Evolutionary conservation across 2,888 invertebrate genomes (phyloP), one percentile per base, ranked within the genome.

Genomic region (Drosophila mulleri): DNA sequence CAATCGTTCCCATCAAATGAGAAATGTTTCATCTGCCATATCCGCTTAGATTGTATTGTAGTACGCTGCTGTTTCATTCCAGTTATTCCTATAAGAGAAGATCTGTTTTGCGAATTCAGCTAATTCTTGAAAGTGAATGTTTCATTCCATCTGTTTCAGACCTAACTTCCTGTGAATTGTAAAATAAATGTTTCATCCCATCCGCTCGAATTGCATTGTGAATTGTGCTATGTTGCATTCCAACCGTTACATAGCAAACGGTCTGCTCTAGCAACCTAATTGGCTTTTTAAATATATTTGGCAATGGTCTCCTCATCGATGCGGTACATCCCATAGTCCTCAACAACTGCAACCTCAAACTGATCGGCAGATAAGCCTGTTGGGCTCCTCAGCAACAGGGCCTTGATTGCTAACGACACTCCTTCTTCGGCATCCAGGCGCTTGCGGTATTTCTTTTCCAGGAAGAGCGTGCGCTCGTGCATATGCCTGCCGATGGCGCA

Each of bases 281-380:
- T 16, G 26, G n/a, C n/a, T 9, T 47, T 37, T n/a, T 12, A n/a
- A 5, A 59, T 6, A 29, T 20, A 60, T 6, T 2, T 2, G 1
- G 16, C 7, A 4, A 39, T 2, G n/a, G 6, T 14, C 6, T 20
- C 32, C 0, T 12, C 2, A 29, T 29, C 18, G 6, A 60, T 6
- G 3, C 2, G 12, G 2, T 3, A 2, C 0, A 48, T 18, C 1
- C n/a, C 58, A 2, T 5, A 1, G 9, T 11, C 9, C 0, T 12
- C 9, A 12, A 58, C 1, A 41, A 59, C 3, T 7, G 4, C 39
- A 41, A 59, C 11, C 9, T 64, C 59, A 0, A 37, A 8, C 4
- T 64, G 32, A 0, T 41, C 1, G 12, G 48, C 32, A 0, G 4
- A 3, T 14, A 64, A 5, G 0, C 0, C 0, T 0, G 0, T 6